Evolutionary conservation across 2,888 invertebrate genomes (phyloP).

Genomic region (Drosophila setosimentum): DNA sequence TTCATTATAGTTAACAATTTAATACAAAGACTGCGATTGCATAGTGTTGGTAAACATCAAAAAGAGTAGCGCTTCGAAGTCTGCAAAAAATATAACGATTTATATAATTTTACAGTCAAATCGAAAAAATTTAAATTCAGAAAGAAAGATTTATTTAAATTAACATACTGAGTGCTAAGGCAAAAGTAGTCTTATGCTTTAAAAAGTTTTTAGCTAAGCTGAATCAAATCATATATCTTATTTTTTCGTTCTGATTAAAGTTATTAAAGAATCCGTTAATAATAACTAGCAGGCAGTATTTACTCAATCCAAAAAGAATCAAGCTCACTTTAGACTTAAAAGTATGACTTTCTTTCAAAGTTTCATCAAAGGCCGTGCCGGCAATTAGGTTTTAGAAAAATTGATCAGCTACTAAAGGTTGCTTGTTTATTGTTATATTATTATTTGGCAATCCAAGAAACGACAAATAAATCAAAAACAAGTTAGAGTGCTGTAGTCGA

Average conservation of each 20-base stretch:
- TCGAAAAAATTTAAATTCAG: neutral
- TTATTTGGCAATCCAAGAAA: conserved; percentile 20
- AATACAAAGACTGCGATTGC: conserved; percentile 81
- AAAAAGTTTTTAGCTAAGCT: neutral
- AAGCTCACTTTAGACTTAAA: no score
- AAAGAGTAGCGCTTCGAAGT: conserved; percentile 39
- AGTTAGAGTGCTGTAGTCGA: no score
- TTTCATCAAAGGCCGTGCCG: no score
- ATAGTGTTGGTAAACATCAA: conserved; percentile 59
- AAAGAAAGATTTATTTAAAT: neutral
- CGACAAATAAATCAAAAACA: conserved; percentile 38
- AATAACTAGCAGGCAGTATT: neutral
- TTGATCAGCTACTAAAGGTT: neutral
- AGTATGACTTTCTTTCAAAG: neutral
- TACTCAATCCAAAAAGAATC: neutral
- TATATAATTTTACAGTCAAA: no score
- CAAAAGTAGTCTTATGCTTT: neutral
- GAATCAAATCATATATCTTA: neutral
- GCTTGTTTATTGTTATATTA: conserved; percentile 28
- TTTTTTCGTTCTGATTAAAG: neutral
- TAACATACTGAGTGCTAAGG: neutral
- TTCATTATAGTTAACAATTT: conserved; percentile 83
- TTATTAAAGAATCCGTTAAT: no score
- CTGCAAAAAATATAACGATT: conserved; percentile 48
- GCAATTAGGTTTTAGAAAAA: no score